Evolutionary conservation across 2,797 vertebrate species (phyloP).

Genomic region (Tinamus major): DNA sequence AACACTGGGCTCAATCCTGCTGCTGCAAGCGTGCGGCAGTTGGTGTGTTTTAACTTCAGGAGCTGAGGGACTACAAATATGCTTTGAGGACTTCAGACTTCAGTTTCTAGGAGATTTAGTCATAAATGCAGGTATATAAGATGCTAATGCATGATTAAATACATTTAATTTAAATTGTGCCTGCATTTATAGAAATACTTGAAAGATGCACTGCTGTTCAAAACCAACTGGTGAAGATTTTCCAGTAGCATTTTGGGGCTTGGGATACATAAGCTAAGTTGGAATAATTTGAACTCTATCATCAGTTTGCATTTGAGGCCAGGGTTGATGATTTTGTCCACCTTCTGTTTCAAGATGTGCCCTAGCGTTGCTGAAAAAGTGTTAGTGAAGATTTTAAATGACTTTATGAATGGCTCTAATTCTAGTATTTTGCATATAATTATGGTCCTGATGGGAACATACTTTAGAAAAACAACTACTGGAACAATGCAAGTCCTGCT

Average conservation of each 20-base stretch:
- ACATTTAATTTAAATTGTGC: slow-evolving; percentile 37
- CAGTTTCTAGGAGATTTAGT: slow-evolving; percentile 70
- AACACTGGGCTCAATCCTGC: background rate
- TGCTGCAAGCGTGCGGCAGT: background rate
- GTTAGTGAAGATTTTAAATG: slow-evolving; percentile 42
- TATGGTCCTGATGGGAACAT: slow-evolving; percentile 90
- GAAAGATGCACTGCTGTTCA: slow-evolving; percentile 67
- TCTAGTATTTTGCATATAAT: slow-evolving; percentile 90
- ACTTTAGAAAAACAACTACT: slow-evolving; percentile 84
- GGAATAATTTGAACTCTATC: slow-evolving; percentile 3
- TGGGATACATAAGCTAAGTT: background rate
- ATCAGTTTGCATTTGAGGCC: background rate
- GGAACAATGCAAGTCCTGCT: slow-evolving; percentile 82
- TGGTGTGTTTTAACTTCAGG: slow-evolving; percentile 11
- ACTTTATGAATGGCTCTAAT: slow-evolving; percentile 80
- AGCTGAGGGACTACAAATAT: background rate
- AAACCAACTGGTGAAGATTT: background rate
- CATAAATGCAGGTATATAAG: slow-evolving; percentile 63
- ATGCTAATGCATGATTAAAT: slow-evolving; percentile 62
- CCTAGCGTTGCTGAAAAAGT: background rate
- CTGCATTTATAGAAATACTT: slow-evolving; percentile 64
- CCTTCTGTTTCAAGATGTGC: background rate
- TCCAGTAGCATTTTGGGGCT: background rate
- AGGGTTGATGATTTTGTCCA: background rate
- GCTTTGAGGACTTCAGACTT: slow-evolving; percentile 62